Evolutionary conservation across 2,888 invertebrate genomes (phyloP), one percentile per base, ranked within the genome.

Genomic region (Drosophila helvetica): DNA sequence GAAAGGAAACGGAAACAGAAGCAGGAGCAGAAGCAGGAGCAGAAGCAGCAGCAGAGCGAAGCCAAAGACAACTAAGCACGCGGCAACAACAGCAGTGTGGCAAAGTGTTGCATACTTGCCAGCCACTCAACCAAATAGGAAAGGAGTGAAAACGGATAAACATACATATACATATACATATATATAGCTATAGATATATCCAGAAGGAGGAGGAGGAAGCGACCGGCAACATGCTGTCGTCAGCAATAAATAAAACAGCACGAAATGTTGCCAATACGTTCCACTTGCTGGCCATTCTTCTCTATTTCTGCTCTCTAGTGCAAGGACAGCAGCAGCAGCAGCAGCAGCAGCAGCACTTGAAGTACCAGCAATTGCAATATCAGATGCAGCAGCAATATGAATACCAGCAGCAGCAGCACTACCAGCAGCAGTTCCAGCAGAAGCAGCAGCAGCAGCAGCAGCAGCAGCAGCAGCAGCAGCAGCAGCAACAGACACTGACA

Each of bases 351-450:
- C 77, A 79, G 52, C 84, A 88, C 63, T 74, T 84, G 43, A 88
- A 86, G 59, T 88, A 89, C 71, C 86, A 88, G 50, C 86, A 86
- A 74, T 66, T 86, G 80, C 86, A 86, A 73, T 88, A 86, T 78
- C 86, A 86, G 76, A 78, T 86, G 87, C 86, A 86, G 57, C 89
- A 86, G 70, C 89, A 88, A 78, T 86, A 86, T 82, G 86, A 86
- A 78, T 86, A 86, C 63, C 86, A 88, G 45, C 89, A 86, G 63
- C 86, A 86, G 53, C 86, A 88, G 53, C 89, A 88, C 43, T 85
- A 74, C 64, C 86, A 86, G 38, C 88, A 86, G 47, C 86, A 88
- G 54, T 86, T 75, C 45, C 87, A 86, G 18, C 88, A 87, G 6
- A 82, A 85, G 22, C 80, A 86, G 0, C 73, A 81, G 7, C 69